Evolutionary conservation across 64 coral and sea anemone genomes (phyloP).

Genomic region (Montipora efflorescens): DNA sequence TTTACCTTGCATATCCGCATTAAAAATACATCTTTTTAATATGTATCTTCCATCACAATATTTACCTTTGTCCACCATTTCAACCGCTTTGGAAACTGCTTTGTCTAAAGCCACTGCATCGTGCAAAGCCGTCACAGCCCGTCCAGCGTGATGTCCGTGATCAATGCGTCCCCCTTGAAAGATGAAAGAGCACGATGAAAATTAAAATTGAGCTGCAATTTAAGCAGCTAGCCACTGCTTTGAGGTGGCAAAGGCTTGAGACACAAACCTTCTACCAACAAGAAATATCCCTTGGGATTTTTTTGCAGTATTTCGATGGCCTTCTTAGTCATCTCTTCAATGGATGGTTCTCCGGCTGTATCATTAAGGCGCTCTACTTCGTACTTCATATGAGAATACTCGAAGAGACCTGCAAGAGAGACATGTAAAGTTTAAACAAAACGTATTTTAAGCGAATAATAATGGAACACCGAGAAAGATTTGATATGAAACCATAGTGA

Average conservation of each 20-base stretch:
- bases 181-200: not conserved
- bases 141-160: conserved; percentile 79
- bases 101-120: conserved; percentile 81
- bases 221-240: too few species aligned
- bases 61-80: conserved; percentile 3
- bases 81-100: conserved; percentile 60
- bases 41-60: too few species aligned
- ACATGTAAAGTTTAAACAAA: not conserved
- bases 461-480: too few species aligned
- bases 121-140: conserved; percentile 74
- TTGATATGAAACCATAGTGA: too few species aligned
- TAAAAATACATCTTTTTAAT: too few species aligned
- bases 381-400: conserved; percentile 83
- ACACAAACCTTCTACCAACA: conserved; percentile 88
- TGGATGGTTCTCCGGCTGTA: conserved; percentile 72
- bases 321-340: conserved; percentile 89
- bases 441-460: too few species aligned
- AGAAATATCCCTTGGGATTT: conserved; percentile 92
- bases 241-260: not conserved
- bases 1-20: too few species aligned
- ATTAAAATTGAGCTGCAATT: too few species aligned
- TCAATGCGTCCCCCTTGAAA: conserved; percentile 86
- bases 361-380: conserved; percentile 63
- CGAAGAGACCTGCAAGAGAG: conserved; percentile 79
- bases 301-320: conserved; percentile 90